These are phyloP conservation scores for Zelostemma sp. DNA, from an alignment of 1,140 invertebrate species.

Conservation along the genomic window DNA sequence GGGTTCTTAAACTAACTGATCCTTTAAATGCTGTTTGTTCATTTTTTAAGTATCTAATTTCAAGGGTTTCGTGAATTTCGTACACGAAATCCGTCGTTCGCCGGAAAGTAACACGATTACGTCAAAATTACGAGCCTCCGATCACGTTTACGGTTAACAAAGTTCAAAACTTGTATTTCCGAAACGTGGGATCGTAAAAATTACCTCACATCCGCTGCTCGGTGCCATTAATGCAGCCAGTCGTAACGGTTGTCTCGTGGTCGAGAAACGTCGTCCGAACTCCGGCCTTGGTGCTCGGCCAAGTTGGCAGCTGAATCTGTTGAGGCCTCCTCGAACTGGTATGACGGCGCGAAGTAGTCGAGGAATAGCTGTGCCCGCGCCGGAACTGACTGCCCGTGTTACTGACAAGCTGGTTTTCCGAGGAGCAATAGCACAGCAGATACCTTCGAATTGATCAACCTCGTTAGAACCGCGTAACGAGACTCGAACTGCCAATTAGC, in stretches of 20 bases:
- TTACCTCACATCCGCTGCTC: slow-evolving; percentile 43
- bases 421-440: slow-evolving; percentile 52
- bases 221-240: slow-evolving; percentile 48
- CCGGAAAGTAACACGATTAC: too few species aligned
- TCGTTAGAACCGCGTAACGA: slow-evolving; percentile 2
- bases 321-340: slow-evolving; percentile 52
- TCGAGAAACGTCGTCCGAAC: slow-evolving; percentile 37
- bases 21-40: too few species aligned
- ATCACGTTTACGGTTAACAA: too few species aligned
- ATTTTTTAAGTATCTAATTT: too few species aligned
- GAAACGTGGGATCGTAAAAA: too few species aligned
- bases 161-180: too few species aligned
- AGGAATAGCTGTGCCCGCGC: slow-evolving; percentile 55
- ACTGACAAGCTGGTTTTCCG: slow-evolving; percentile 42
- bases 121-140: too few species aligned
- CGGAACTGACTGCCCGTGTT: slow-evolving; percentile 50
- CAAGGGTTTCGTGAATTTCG: too few species aligned
- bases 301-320: slow-evolving; percentile 49
- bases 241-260: slow-evolving; percentile 55
- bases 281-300: slow-evolving; percentile 30
- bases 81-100: too few species aligned
- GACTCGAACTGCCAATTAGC: neutral
- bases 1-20: too few species aligned
- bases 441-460: slow-evolving; percentile 52
- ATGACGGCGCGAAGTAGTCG: slow-evolving; percentile 53